Evolutionary conservation across 2,888 invertebrate species (phyloP).

Genomic region (Athalia circularis): DNA sequence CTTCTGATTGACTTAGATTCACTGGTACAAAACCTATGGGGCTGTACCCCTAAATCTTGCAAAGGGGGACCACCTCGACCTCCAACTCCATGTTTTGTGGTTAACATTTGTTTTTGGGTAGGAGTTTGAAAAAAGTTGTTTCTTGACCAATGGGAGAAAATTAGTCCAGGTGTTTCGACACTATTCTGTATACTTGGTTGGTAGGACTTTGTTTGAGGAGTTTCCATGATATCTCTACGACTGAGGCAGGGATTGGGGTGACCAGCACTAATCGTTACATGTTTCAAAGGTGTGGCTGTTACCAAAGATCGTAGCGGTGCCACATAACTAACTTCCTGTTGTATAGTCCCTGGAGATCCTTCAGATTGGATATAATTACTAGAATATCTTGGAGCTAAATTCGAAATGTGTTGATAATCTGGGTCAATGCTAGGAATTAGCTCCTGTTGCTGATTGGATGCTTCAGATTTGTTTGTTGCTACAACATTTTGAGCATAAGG

Average conservation of each 20-base stretch:
- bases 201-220: conserved; percentile 61
- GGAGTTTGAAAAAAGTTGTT: conserved; percentile 60
- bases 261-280: conserved; percentile 49
- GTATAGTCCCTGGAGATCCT: background rate
- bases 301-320: conserved; percentile 15
- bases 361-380: background rate
- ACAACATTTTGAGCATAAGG: background rate
- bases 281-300: conserved; percentile 66
- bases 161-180: conserved; percentile 63
- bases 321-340: too few relatives aligned
- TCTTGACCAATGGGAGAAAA: conserved; percentile 61
- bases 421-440: background rate
- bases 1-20: conserved; percentile 58
- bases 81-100: background rate
- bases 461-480: background rate
- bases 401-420: background rate
- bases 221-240: conserved; percentile 65
- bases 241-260: conserved; percentile 64
- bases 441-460: background rate
- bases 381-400: background rate
- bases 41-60: conserved; percentile 6
- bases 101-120: conserved; percentile 40
- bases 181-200: conserved; percentile 54
- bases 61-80: background rate
- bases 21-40: conserved; percentile 55